phyloP scores from a whole-genome alignment of 1,140 invertebrate genomes.

The Procambarus virginalis region DNA sequence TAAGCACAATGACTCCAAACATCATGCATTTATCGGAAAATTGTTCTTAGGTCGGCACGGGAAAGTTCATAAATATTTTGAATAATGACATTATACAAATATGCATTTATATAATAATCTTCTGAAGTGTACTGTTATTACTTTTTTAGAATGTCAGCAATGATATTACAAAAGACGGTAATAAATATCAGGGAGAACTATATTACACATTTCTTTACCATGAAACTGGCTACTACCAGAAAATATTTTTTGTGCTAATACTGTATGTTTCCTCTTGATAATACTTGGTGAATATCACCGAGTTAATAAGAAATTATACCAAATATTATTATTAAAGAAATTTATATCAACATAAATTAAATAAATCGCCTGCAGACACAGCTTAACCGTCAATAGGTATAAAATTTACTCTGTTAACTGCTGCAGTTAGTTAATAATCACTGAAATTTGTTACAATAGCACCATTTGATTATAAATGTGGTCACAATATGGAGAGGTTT shows the following conservation, averaged over 20 bases:
- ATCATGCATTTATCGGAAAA: no score
- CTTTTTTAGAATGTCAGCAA: no score
- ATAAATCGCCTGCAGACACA: background rate
- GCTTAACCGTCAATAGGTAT: background rate
- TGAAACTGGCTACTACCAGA: background rate
- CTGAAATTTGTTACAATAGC: constrained; percentile 7
- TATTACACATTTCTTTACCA: background rate
- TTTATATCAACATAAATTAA: background rate
- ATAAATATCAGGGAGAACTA: constrained; percentile 1
- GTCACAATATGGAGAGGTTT: background rate
- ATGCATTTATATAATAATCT: no score
- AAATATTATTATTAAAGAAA: background rate
- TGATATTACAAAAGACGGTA: background rate
- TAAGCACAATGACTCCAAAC: no score
- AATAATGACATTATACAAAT: background rate
- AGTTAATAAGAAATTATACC: constrained; percentile 1
- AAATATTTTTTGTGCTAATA: background rate
- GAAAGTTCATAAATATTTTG: background rate
- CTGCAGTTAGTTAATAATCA: background rate
- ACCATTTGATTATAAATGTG: background rate
- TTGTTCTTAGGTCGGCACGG: no score
- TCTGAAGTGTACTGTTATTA: no score
- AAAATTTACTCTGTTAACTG: background rate
- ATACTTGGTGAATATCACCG: constrained; percentile 8
- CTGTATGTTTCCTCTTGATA: constrained; percentile 1